phyloP scores from a whole-genome alignment of 2,113 vertebrate genomes.

The Pelmatolapia mariae region DNA sequence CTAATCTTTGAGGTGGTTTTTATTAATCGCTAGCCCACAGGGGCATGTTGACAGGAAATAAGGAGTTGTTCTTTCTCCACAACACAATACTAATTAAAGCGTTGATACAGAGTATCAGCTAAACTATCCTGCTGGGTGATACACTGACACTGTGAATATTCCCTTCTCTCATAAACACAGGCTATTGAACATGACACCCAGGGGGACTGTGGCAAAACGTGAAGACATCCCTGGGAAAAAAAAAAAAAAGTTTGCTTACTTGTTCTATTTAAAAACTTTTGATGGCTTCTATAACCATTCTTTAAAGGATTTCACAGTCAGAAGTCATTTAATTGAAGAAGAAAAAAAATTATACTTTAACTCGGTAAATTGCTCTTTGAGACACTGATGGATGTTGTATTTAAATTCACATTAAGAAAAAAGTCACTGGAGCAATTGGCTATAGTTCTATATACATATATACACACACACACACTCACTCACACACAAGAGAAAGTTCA shows the following conservation, averaged over 20 bases:
- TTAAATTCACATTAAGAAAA: neutral
- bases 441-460: neutral
- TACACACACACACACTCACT: rapidly evolving
- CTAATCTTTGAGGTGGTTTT: slow-evolving; percentile 52
- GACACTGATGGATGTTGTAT: neutral
- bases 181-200: slow-evolving; percentile 69
- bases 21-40: slow-evolving; percentile 58
- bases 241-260: neutral
- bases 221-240: neutral
- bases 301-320: neutral
- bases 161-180: slow-evolving; percentile 19
- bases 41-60: slow-evolving; percentile 49
- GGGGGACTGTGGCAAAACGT: neutral
- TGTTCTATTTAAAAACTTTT: neutral
- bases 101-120: slow-evolving; percentile 41
- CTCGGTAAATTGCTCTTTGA: neutral
- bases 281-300: neutral
- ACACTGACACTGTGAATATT: slow-evolving; percentile 23
- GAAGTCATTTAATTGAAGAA: neutral
- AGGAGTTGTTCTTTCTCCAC: slow-evolving; percentile 45
- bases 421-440: neutral
- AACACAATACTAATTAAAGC: slow-evolving; percentile 62
- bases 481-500: neutral
- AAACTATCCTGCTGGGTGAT: slow-evolving; percentile 40
- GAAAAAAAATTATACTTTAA: neutral